A percentile compares a stretch with the other conserved stretches of the same genome.
phyloP scores from a whole-genome alignment of 2,797 vertebrate species.

The Lemur catta region DNA sequence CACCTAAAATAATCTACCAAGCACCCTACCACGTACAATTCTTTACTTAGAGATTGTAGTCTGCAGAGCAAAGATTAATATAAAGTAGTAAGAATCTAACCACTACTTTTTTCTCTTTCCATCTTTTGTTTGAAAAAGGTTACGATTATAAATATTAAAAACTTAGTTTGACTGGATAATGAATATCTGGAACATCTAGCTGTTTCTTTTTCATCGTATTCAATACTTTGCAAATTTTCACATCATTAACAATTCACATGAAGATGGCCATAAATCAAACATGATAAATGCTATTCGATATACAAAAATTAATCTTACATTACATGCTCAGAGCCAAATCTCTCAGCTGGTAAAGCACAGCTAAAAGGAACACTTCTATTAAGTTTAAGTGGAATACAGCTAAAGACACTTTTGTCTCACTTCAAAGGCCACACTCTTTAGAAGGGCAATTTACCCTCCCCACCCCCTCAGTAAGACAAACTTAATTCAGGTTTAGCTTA shows the following conservation, averaged over 20 bases:
- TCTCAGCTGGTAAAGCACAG: constrained; percentile 70
- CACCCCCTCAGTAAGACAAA: background rate
- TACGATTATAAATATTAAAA: constrained; percentile 79
- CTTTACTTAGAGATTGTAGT: background rate
- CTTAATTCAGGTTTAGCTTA: background rate
- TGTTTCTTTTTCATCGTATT: constrained; percentile 69
- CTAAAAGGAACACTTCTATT: constrained; percentile 65
- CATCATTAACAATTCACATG: constrained; percentile 81
- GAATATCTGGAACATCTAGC: constrained; percentile 75
- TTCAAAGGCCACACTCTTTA: background rate
- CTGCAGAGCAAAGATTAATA: constrained; percentile 58
- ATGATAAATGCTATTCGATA: constrained; percentile 80
- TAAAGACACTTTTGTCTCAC: background rate
- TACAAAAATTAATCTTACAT: constrained; percentile 81
- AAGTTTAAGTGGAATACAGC: constrained; percentile 60
- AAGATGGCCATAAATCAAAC: constrained; percentile 79
- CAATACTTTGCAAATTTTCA: constrained; percentile 71
- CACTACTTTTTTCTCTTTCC: background rate
- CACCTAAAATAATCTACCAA: constrained; percentile 37
- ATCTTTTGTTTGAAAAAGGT: constrained; percentile 67
- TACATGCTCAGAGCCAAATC: constrained; percentile 76
- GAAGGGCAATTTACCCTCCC: background rate
- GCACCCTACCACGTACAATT: background rate
- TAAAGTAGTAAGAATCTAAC: constrained; percentile 59
- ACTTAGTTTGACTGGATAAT: constrained; percentile 72